Evolutionary conservation across 1,140 invertebrate species (phyloP).

Genomic region (Asbolus verrucosus): DNA sequence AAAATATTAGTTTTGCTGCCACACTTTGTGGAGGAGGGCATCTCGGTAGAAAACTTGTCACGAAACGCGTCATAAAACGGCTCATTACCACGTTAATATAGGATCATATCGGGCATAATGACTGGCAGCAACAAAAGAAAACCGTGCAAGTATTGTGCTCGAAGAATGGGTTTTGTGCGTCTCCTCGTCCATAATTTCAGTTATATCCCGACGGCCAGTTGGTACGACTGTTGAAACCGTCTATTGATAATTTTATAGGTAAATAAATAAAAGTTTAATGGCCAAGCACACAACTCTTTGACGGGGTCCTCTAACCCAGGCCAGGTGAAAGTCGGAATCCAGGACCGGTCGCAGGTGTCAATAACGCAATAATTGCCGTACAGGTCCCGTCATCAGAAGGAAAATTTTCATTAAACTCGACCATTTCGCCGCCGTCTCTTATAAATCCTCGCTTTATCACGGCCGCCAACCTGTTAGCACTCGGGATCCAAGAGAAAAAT

Average conservation of each 20-base stretch:
- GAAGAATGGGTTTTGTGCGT: constrained; percentile 23
- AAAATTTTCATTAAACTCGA: constrained; percentile 13
- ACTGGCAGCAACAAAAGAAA: not conserved
- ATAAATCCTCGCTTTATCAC: constrained; percentile 32
- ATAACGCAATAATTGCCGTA: constrained; percentile 27
- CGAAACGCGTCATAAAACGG: constrained; percentile 16
- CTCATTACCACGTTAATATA: constrained; percentile 12
- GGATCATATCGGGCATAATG: constrained; percentile 4
- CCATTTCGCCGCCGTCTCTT: too few relatives aligned
- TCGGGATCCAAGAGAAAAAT: constrained; percentile 6
- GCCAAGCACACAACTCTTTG: constrained; percentile 25
- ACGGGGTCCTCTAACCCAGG: constrained; percentile 25
- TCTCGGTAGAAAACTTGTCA: too few relatives aligned
- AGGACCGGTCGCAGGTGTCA: constrained; percentile 30
- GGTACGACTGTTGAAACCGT: constrained; percentile 27
- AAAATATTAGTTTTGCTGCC: too few relatives aligned
- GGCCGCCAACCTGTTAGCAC: constrained; percentile 4
- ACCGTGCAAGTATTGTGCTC: constrained; percentile 11
- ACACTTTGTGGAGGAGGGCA: too few relatives aligned
- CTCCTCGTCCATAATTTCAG: constrained; percentile 9
- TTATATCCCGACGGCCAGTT: constrained; percentile 5
- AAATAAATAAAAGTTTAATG: constrained; percentile 40
- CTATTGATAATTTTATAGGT: constrained; percentile 38
- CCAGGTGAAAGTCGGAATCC: constrained; percentile 30
- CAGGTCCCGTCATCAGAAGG: not conserved